Conservation (phyloP, 2,888 invertebrate species). For the Chloromyia formosa region DNA sequence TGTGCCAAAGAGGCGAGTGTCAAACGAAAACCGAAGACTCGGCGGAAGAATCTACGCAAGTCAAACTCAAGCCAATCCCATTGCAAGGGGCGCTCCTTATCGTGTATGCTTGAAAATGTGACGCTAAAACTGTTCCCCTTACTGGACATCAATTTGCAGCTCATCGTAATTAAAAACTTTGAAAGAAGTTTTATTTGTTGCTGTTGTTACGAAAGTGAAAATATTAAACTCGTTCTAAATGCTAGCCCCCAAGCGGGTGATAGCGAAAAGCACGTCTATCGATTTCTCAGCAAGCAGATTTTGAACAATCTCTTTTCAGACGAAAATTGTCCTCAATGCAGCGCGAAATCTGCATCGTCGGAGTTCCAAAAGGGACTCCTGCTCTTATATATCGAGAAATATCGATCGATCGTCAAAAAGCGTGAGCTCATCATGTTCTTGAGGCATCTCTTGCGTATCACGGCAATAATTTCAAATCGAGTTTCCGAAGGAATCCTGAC, state of each 20-base stretch:
- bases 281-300: slow-evolving; percentile 58
- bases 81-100: slow-evolving; percentile 52
- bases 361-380: slow-evolving; percentile 57
- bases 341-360: slow-evolving; percentile 57
- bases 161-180: slow-evolving; percentile 57
- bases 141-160: slow-evolving; percentile 54
- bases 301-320: slow-evolving; percentile 56
- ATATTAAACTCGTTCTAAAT: slow-evolving; percentile 55
- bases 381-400: slow-evolving; percentile 54
- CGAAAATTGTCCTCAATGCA: slow-evolving; percentile 55
- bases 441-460: slow-evolving; percentile 60
- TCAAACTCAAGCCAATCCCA: slow-evolving; percentile 49
- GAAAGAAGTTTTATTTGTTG: slow-evolving; percentile 60
- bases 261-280: slow-evolving; percentile 56
- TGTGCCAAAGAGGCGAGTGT: slow-evolving; percentile 1
- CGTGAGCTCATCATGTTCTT: slow-evolving; percentile 54
- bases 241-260: slow-evolving; percentile 52
- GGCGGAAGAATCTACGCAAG: slow-evolving; percentile 9
- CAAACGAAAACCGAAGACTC: neutral
- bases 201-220: slow-evolving; percentile 58
- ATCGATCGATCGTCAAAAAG: slow-evolving; percentile 42
- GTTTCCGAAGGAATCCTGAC: slow-evolving; percentile 59
- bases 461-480: slow-evolving; percentile 57
- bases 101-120: slow-evolving; percentile 60
- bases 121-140: slow-evolving; percentile 56